phyloP scores from a whole-genome alignment of 2,888 invertebrate genomes.

The Schizotus pectinicornis region DNA sequence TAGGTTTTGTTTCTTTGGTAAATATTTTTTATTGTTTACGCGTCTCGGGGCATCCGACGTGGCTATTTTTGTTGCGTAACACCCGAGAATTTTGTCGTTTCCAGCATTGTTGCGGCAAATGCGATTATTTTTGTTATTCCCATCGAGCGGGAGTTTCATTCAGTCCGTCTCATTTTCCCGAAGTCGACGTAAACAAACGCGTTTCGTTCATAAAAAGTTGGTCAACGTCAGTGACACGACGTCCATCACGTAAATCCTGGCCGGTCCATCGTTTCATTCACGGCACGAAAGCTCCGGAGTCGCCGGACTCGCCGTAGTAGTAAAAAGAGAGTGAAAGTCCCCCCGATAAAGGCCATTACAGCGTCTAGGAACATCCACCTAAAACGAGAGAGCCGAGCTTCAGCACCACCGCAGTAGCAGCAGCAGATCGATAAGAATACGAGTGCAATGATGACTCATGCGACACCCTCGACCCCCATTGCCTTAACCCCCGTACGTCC shows the following conservation, averaged over 20 bases:
- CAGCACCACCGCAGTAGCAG: conserved; percentile 33
- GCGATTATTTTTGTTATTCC: too few species aligned
- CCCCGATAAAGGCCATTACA: conserved; percentile 14
- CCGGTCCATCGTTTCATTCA: conserved; percentile 11
- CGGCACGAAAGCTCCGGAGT: conserved; percentile 8
- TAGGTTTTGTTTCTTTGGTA: too few species aligned
- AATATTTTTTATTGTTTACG: too few species aligned
- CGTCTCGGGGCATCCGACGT: too few species aligned
- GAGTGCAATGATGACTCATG: conserved; percentile 60
- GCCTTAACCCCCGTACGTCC: conserved; percentile 35
- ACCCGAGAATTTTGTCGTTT: too few species aligned
- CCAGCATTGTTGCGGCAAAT: too few species aligned
- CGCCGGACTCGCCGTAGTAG: too few species aligned
- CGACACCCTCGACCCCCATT: conserved; percentile 47
- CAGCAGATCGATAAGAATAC: conserved; percentile 57
- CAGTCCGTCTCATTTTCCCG: too few species aligned
- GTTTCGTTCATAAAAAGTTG: conserved; percentile 17
- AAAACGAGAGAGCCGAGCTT: conserved; percentile 1
- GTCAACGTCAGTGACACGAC: conserved; percentile 6
- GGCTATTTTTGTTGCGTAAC: too few species aligned
- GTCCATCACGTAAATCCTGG: conserved; percentile 2
- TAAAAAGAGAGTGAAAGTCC: background rate
- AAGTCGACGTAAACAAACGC: conserved; percentile 4
- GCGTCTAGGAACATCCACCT: conserved; percentile 17
- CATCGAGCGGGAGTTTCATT: too few species aligned